A percentile compares a stretch with the other conserved stretches of the same genome.
Conservation (phyloP, 2,888 invertebrate species). For the Papilio demoleus region DNA sequence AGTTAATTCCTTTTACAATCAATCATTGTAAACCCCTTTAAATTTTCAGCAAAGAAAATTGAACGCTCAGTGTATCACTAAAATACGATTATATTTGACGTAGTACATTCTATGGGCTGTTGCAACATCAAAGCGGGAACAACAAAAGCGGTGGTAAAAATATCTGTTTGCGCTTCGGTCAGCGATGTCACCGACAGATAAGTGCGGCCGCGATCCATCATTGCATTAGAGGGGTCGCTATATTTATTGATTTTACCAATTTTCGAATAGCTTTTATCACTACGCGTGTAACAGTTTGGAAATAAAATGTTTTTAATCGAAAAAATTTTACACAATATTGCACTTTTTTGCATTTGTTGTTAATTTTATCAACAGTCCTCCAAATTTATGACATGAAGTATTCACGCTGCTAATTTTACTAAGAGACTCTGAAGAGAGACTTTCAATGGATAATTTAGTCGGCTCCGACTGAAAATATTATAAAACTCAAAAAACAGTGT, state of each 20-base stretch:
- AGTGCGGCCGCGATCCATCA: conserved; percentile 72
- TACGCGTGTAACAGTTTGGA: conserved; percentile 1
- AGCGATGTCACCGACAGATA: conserved; percentile 74
- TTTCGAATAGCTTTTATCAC: conserved; percentile 49
- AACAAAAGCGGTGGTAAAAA: conserved; percentile 53
- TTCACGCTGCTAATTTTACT: too few relatives aligned
- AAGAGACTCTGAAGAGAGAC: too few relatives aligned
- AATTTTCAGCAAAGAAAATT: background rate
- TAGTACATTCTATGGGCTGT: background rate
- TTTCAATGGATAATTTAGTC: too few relatives aligned
- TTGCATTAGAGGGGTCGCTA: conserved; percentile 72
- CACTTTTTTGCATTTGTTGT: background rate
- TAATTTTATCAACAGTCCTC: background rate
- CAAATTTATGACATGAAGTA: too few relatives aligned
- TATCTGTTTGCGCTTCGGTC: conserved; percentile 55
- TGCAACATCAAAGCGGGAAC: conserved; percentile 40
- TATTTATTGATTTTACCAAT: conserved; percentile 73
- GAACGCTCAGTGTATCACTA: background rate
- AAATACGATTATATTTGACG: background rate
- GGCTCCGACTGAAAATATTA: too few relatives aligned
- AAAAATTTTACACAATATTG: background rate
- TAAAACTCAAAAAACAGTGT: too few relatives aligned
- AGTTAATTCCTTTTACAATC: background rate
- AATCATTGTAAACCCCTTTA: background rate
- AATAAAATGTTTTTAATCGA: conserved; percentile 26